phyloP scores from a whole-genome alignment of 2,888 invertebrate species.

The Drepana falcataria region DNA sequence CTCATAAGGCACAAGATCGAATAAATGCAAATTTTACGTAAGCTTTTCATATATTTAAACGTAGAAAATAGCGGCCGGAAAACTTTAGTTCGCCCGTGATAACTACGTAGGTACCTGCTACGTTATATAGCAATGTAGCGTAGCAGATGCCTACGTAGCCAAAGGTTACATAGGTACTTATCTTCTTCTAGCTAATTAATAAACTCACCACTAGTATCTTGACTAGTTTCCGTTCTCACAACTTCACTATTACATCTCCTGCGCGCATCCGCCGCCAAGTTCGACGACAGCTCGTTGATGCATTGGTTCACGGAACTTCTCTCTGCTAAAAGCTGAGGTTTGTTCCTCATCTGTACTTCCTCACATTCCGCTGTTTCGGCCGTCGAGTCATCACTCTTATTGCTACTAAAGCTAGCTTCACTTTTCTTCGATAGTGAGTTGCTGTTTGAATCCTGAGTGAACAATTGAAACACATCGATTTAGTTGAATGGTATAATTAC shows the following conservation, averaged over 20 bases:
- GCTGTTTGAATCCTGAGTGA: constrained; percentile 51
- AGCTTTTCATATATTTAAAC: too few species aligned
- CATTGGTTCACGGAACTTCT: constrained; percentile 81
- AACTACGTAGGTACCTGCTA: too few species aligned
- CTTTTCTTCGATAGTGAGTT: constrained; percentile 64
- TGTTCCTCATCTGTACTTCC: constrained; percentile 62
- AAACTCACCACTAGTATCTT: constrained; percentile 54
- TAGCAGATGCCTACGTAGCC: too few species aligned
- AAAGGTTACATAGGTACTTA: too few species aligned
- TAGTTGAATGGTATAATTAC: too few species aligned
- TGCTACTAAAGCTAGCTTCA: constrained; percentile 52
- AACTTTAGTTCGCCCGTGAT: too few species aligned
- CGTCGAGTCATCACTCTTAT: constrained; percentile 56
- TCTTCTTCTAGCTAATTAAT: background rate
- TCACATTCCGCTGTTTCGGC: constrained; percentile 51
- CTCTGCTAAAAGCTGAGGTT: constrained; percentile 55
- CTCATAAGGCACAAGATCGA: too few species aligned
- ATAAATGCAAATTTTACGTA: too few species aligned
- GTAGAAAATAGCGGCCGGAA: too few species aligned
- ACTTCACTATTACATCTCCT: constrained; percentile 75
- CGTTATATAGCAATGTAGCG: too few species aligned
- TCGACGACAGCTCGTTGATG: constrained; percentile 84
- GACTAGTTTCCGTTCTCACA: constrained; percentile 58
- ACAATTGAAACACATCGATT: background rate
- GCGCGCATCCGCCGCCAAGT: constrained; percentile 60